Conservation (phyloP, 2,888 invertebrate species). For the Bhutanitis thaidina region DNA sequence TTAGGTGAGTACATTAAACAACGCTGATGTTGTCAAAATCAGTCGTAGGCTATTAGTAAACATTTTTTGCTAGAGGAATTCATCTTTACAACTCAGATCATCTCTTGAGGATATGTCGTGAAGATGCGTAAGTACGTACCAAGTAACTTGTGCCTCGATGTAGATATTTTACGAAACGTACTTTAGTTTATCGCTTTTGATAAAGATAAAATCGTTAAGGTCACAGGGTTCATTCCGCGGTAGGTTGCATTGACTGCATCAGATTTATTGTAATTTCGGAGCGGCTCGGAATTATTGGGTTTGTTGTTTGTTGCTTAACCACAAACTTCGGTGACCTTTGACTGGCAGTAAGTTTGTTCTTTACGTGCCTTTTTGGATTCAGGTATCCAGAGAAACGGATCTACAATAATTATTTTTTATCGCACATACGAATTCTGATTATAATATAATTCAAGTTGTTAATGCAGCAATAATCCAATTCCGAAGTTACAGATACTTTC, state of each 20-base stretch:
- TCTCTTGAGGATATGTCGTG: background rate
- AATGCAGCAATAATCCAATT: too few species aligned
- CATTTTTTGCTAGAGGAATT: too few species aligned
- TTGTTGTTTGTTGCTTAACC: constrained; percentile 5
- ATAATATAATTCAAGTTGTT: too few species aligned
- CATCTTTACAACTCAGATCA: too few species aligned
- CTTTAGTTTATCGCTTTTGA: constrained; percentile 21
- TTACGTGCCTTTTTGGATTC: background rate
- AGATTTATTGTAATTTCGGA: constrained; percentile 17
- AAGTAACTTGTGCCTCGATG: background rate
- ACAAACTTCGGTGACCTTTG: constrained; percentile 13
- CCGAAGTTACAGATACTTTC: too few species aligned
- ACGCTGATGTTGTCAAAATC: too few species aligned
- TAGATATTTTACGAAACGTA: constrained; percentile 13
- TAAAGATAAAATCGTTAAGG: constrained; percentile 21
- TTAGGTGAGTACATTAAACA: too few species aligned
- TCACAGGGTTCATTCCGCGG: constrained; percentile 22
- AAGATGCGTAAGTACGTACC: background rate
- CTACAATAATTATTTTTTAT: background rate
- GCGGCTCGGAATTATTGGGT: constrained; percentile 13
- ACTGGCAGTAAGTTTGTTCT: background rate
- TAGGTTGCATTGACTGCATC: constrained; percentile 12
- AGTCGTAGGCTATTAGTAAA: too few species aligned
- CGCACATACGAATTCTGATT: too few species aligned
- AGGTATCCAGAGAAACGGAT: background rate